A percentile compares a stretch with the other conserved stretches of the same genome.
phyloP scores from a whole-genome alignment of 2,888 invertebrate genomes.

The Spatulosminthurus flaviceps region DNA sequence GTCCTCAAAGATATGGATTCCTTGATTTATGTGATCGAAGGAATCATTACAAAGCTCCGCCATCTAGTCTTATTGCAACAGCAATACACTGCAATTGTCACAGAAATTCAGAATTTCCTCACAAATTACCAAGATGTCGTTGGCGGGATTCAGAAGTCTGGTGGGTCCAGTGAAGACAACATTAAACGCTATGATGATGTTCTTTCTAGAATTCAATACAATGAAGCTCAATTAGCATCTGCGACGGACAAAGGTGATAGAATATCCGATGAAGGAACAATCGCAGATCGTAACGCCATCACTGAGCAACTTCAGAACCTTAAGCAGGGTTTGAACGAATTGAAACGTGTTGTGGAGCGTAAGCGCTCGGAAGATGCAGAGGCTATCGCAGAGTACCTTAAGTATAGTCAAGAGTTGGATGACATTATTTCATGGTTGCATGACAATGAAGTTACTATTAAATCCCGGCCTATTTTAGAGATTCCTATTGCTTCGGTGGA shows the following conservation, averaged over 20 bases:
- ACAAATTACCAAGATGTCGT: constrained; percentile 86
- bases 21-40: constrained; percentile 83
- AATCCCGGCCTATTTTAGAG: constrained; percentile 82
- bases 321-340: constrained; percentile 81
- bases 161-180: constrained; percentile 83
- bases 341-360: constrained; percentile 83
- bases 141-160: constrained; percentile 84
- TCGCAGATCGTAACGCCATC: constrained; percentile 85
- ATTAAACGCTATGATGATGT: constrained; percentile 87
- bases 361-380: constrained; percentile 87
- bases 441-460: constrained; percentile 81
- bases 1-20: constrained; percentile 85
- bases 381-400: constrained; percentile 86
- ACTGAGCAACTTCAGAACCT: constrained; percentile 87
- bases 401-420: constrained; percentile 83
- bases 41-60: constrained; percentile 82
- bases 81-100: constrained; percentile 85
- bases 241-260: constrained; percentile 93
- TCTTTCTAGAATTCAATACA: constrained; percentile 86
- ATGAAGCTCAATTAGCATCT: constrained; percentile 85
- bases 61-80: constrained; percentile 83
- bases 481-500: constrained; percentile 82
- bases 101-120: constrained; percentile 87
- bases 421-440: constrained; percentile 85
- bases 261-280: constrained; percentile 88